Conservation (phyloP, 2,113 vertebrate species). For the Microcebus tavaratra region DNA sequence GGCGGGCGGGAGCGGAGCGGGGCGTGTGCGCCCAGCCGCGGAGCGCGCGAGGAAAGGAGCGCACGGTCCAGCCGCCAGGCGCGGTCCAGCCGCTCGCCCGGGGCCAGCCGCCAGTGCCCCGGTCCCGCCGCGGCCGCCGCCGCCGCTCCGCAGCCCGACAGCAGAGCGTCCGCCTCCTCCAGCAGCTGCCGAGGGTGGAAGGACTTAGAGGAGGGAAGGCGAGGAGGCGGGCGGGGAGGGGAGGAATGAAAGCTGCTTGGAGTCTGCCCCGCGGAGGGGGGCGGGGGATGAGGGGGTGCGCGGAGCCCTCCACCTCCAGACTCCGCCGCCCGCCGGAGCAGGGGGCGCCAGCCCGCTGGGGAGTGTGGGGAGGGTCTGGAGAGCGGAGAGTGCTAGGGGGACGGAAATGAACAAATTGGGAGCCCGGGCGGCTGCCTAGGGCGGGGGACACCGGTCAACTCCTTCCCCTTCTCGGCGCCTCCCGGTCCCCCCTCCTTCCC, state of each 20-base stretch:
- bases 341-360: neutral
- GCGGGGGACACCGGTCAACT: neutral
- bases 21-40: accelerated
- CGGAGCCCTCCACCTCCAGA: conserved; percentile 58
- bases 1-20: neutral
- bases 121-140: neutral
- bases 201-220: conserved; percentile 42
- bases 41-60: neutral
- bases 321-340: conserved; percentile 69
- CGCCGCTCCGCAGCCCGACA: conserved; percentile 50
- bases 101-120: neutral
- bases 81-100: neutral
- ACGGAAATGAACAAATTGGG: neutral
- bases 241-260: conserved; percentile 68
- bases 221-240: conserved; percentile 70
- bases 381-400: neutral
- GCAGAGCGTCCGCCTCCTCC: conserved; percentile 38
- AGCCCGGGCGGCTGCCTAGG: neutral
- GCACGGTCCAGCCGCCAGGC: neutral
- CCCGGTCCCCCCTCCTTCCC: neutral
- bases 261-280: conserved; percentile 65
- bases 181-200: conserved; percentile 52
- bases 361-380: neutral
- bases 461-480: neutral
- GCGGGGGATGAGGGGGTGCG: conserved; percentile 67